Base-by-base conservation (phyloP, 64 coral and sea anemone genomes). In the Cladopsammia gracilis region DNA sequence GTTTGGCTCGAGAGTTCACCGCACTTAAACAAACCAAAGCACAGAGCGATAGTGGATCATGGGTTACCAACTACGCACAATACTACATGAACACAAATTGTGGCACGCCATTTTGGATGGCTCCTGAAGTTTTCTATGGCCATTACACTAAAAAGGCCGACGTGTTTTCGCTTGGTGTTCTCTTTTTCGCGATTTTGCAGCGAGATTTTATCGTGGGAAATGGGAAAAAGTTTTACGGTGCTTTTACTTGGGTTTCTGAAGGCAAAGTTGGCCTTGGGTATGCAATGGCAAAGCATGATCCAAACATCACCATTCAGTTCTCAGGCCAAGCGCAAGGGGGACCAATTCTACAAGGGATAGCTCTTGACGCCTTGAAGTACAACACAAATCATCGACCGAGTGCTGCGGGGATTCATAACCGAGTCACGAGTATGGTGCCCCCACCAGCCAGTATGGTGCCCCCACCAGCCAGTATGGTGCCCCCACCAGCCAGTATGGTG, bases 81-180 rank as follows among this genome's bases (percentile, higher is more conserved):
- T 7, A n/a, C n/a, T n/a, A 57, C 53, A 89, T 94, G 93, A 70
- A n/a, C 1, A 85, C 93, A 15, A 70, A 67, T 15, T 50, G 13
- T 65, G 93, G 93, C 2, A 78, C 93, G 3, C 75, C 77, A 54
- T 70, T 85, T 58, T 95, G 93, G 87, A 76, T 95, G 87, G 93
- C 93, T 19, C 93, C 93, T 1, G 93, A 95, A 45, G 83, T 95
- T 50, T 90, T 75, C 52, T 3, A 2, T 12, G 0, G 45, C 4
- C 93, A 46, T 62, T 95, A 95, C 66, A 95, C 94, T 13, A 88
- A 95, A 20, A 95, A 95, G n/a, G 89, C 88, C 2, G 94, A 95
- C 71, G 75, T 95, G 11, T 95, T 95, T 50, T 95, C 94, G 4
- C 89, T 95, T 18, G 89, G 89, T 80, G 81, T 65, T 3, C 58